Base-by-base conservation (phyloP, 2,888 invertebrate genomes). In the Xylota sylvarum region DNA sequence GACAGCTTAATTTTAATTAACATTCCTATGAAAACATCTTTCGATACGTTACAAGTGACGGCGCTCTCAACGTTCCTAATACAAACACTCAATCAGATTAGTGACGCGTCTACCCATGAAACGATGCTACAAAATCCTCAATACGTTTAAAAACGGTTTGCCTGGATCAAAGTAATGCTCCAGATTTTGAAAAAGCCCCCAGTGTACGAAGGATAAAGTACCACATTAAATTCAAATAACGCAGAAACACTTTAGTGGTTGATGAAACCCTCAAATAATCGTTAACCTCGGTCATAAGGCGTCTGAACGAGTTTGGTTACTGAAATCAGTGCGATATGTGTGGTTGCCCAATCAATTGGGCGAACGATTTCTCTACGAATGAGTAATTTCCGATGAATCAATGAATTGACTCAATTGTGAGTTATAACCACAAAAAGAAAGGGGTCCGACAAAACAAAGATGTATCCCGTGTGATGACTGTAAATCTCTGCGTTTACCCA, bases 341-440 rank as follows among this genome's bases (percentile, higher is more conserved):
- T 19, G 64, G 27, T 10, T 50, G 43, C 37, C 27, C 60, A 67
- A 50, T 67, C 50, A 67, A 37, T 52, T 52, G 50, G 7, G 35
- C 9, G 7, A 52, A 37, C 10, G 48, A 52, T 12, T 52, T 52
- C 50, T 7, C 37, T 30, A 9, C 48, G 37, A 35, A 27, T 37
- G 72, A 50, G 37, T 72, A 27, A 72, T 48, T 48, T 60, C 27
- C 2, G 40, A 40, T n/a, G n/a, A 27, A 12, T 52, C 19, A 56
- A n/a, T 43, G 12, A 46, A 70, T n/a, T 23, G 7, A 37, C 27
- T 58, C 12, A 14, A 23, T 37, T 37, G 50, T 48, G 19, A 19
- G 10, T 64, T 7, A 9, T 27, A 35, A 58, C 23, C 23, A 58
- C 12, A 48, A 43, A 17, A 30, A 17, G 14, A 37, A 37, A 37